Evolutionary conservation across 2,113 vertebrate species (phyloP).

Genomic region (Nothocercus julius): DNA sequence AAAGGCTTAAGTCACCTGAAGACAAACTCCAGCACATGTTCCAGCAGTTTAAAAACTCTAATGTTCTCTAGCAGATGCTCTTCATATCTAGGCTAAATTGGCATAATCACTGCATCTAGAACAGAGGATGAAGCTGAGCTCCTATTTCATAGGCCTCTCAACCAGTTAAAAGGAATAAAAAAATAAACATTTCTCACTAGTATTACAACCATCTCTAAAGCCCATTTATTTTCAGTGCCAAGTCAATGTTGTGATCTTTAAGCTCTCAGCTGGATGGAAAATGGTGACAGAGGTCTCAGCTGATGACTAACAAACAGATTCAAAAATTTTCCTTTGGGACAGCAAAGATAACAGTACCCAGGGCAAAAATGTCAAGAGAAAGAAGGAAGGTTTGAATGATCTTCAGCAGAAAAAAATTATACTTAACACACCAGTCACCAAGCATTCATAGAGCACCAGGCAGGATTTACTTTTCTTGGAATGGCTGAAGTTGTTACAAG

Average conservation of each 20-base stretch:
- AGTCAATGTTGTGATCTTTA: background rate
- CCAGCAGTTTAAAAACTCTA: background rate
- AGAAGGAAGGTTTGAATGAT: background rate
- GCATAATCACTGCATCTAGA: background rate
- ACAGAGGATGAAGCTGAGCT: background rate
- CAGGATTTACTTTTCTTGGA: background rate
- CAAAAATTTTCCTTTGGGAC: slow-evolving; percentile 29
- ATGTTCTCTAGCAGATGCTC: fast-evolving
- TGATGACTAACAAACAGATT: slow-evolving; percentile 28
- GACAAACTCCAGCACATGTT: background rate
- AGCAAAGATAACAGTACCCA: slow-evolving; percentile 2
- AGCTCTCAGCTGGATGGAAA: slow-evolving; percentile 4
- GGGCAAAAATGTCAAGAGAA: slow-evolving; percentile 46
- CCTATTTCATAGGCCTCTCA: background rate
- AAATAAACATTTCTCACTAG: background rate
- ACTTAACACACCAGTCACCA: background rate
- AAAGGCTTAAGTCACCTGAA: background rate
- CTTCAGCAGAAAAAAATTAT: background rate
- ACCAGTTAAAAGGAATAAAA: background rate
- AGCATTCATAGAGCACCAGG: background rate
- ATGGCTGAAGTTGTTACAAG: background rate
- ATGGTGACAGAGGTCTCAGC: slow-evolving; percentile 6
- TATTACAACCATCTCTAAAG: background rate
- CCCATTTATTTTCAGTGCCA: slow-evolving; percentile 11
- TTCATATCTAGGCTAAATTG: background rate